These are phyloP conservation scores for Philereme vetulata DNA, from an alignment of 2,888 invertebrate species.

Conservation along the genomic window DNA sequence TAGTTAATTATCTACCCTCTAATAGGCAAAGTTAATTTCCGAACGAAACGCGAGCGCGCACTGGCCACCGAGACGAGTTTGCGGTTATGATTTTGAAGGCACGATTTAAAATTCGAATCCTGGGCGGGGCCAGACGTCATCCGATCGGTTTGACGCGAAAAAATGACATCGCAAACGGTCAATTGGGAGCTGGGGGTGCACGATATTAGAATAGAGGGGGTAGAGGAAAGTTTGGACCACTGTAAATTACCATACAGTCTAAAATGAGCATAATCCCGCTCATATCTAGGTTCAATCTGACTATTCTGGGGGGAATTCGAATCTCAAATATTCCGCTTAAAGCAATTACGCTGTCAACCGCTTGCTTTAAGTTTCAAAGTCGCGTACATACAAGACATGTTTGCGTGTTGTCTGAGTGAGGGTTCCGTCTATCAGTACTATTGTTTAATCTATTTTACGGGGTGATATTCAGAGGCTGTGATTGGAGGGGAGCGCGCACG, in stretches of 20 bases:
- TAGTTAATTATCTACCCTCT: slow-evolving; percentile 3
- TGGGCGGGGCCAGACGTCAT: slow-evolving; percentile 67
- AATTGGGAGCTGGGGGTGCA: slow-evolving; percentile 72
- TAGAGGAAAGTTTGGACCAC: slow-evolving; percentile 16
- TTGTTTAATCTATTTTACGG: slow-evolving; percentile 35
- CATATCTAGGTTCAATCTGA: slow-evolving; percentile 1
- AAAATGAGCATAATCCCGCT: not conserved
- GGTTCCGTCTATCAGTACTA: not conserved
- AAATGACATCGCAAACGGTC: slow-evolving; percentile 79
- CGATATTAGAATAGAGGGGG: slow-evolving; percentile 48
- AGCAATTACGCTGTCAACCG: not conserved
- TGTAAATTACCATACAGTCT: not conserved
- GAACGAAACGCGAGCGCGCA: slow-evolving; percentile 52
- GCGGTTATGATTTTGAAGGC: slow-evolving; percentile 70
- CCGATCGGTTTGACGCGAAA: slow-evolving; percentile 73
- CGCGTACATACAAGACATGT: not conserved
- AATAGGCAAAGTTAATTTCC: slow-evolving; percentile 37
- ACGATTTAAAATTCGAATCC: slow-evolving; percentile 62
- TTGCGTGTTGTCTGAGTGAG: not conserved
- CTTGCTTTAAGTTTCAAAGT: not conserved
- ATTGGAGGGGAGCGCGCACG: slow-evolving; percentile 72
- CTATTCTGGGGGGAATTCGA: not conserved
- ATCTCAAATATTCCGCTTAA: not conserved
- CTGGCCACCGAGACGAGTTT: slow-evolving; percentile 56
- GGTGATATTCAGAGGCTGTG: slow-evolving; percentile 45